Conservation (phyloP, 2,888 invertebrate genomes). For the Polyommatus iphigenia region DNA sequence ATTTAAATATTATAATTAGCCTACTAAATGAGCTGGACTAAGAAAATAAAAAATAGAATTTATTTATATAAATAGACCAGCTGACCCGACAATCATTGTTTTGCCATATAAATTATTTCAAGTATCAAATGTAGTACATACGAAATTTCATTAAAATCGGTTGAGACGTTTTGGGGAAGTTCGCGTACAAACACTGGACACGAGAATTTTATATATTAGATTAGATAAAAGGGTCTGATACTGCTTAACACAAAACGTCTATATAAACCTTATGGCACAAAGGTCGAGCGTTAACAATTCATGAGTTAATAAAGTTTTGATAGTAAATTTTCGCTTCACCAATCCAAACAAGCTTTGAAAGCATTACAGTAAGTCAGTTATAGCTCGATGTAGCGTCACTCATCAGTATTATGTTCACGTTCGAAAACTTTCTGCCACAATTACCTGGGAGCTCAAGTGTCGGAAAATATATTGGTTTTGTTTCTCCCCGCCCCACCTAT, state of each 20-base stretch:
- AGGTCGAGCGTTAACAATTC: slow-evolving; percentile 24
- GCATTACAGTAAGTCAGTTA: slow-evolving; percentile 36
- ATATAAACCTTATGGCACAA: slow-evolving; percentile 5
- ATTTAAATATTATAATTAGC: too few species aligned
- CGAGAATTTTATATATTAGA: too few species aligned
- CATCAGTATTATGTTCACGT: slow-evolving; percentile 76
- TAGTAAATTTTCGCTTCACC: slow-evolving; percentile 20
- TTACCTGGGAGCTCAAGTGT: slow-evolving; percentile 80
- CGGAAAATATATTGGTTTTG: slow-evolving; percentile 78
- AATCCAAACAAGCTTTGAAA: slow-evolving; percentile 32
- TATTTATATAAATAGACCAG: too few species aligned
- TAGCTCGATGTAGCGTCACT: slow-evolving; percentile 46
- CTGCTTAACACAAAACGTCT: neutral
- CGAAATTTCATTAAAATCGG: too few species aligned
- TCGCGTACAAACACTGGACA: too few species aligned
- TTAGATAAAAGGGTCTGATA: neutral
- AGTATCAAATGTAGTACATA: too few species aligned
- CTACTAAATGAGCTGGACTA: too few species aligned
- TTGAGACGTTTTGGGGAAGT: too few species aligned
- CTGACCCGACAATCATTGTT: too few species aligned
- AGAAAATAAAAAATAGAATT: too few species aligned
- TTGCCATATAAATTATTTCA: too few species aligned
- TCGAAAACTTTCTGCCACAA: slow-evolving; percentile 78
- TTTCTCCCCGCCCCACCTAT: slow-evolving; percentile 62
- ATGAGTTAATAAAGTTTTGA: slow-evolving; percentile 23